phyloP scores from a whole-genome alignment of 2,888 invertebrate genomes.

The Melieria picta region DNA sequence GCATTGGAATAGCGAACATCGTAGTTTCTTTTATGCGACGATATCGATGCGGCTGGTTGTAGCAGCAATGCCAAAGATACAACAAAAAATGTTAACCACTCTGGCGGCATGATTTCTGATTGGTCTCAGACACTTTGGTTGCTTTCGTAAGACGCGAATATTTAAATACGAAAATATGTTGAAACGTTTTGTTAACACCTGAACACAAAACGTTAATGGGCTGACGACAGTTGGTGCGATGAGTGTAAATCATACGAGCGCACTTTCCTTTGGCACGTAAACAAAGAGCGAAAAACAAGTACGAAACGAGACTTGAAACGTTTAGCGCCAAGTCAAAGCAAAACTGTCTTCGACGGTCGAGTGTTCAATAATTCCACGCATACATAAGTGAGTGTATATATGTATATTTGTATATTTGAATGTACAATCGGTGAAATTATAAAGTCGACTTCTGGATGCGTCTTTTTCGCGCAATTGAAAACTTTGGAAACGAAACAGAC shows the following conservation, averaged over 20 bases:
- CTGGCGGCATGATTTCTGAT: slow-evolving; percentile 1
- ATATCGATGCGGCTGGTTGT: slow-evolving; percentile 14
- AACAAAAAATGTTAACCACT: not conserved
- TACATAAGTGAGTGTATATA: no score
- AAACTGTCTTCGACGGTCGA: no score
- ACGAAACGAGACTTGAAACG: not conserved
- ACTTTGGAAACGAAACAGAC: no score
- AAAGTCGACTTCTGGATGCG: no score
- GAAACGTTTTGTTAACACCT: not conserved
- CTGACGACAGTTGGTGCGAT: not conserved
- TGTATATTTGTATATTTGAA: no score
- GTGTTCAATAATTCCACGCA: no score
- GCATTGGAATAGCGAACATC: slow-evolving; percentile 51
- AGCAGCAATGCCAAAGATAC: slow-evolving; percentile 19
- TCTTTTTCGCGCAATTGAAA: no score
- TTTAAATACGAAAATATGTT: slow-evolving; percentile 4
- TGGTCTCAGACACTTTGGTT: not conserved
- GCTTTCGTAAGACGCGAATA: no score
- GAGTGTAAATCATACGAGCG: not conserved
- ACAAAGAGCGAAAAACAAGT: not conserved
- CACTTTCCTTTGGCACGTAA: slow-evolving; percentile 25
- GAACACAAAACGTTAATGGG: not conserved
- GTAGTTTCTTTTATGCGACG: slow-evolving; percentile 51
- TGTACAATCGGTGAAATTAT: no score
- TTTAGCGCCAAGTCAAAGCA: no score